These are phyloP conservation scores for Excalfactoria chinensis DNA, from an alignment of 2,113 vertebrate species.

Conservation along the genomic window DNA sequence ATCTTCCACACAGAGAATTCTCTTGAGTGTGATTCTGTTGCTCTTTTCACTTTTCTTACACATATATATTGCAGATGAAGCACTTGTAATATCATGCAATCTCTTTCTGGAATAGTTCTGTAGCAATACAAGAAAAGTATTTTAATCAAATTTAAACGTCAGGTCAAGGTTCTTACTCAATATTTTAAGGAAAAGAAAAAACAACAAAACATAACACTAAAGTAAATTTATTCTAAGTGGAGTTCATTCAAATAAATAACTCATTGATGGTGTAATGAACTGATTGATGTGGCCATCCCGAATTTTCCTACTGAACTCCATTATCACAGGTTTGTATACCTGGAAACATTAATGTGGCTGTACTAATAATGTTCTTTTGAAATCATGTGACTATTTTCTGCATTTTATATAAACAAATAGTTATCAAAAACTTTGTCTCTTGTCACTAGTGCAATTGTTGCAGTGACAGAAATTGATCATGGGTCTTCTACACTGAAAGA, in stretches of 20 bases:
- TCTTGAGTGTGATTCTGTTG: not conserved
- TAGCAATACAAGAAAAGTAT: not conserved
- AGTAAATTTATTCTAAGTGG: not conserved
- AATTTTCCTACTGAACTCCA: not conserved
- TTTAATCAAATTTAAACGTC: not conserved
- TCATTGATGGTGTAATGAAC: not conserved
- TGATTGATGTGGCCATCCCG: not conserved
- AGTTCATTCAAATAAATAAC: not conserved
- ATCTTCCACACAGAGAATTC: not conserved
- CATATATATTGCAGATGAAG: not conserved
- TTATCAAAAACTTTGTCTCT: not conserved
- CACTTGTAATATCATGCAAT: not conserved
- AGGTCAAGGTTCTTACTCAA: not conserved
- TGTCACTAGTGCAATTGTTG: not conserved
- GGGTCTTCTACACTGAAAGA: not conserved
- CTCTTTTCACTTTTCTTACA: not conserved
- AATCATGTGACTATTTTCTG: not conserved
- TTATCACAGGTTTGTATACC: not conserved
- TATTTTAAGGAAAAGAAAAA: not conserved
- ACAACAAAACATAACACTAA: not conserved
- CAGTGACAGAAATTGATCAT: not conserved
- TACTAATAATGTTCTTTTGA: not conserved
- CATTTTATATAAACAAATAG: not conserved
- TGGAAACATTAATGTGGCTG: not conserved
- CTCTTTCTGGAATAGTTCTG: not conserved